Evolutionary conservation across 2,888 invertebrate species (phyloP), one percentile per base, ranked within the genome.

Genomic region (Colletes collaris): DNA sequence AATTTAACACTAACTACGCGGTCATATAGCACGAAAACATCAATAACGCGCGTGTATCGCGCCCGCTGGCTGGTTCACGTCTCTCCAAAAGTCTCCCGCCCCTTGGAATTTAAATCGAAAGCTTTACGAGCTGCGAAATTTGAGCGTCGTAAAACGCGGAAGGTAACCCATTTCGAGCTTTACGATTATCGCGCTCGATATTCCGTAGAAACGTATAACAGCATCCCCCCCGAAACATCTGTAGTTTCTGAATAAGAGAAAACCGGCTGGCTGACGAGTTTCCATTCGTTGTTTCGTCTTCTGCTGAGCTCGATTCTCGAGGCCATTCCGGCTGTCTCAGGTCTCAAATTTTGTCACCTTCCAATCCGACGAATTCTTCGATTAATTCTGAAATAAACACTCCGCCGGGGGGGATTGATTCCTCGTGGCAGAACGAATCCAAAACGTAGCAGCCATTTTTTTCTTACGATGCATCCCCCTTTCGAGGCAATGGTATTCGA

Each of bases 1-100:
- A 86, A 85, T 86, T 81, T 86, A 86, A 76, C 80, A 40, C 71
- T 64, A 78, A 84, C 75, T 53, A 50, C 60, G 66, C 60, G 56
- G 70, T 72, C 71, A 55, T 85, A 70, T 59, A 16, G 55, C 65
- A 66, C 70, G 63, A 77, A 82, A 85, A 77, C 85, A 75, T 80
- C 82, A 46, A 85, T 85, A 80, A 80, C 62, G 40, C 53, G 46
- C 13, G 7, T 55, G 44, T 52, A 67, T 67, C 49, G 67, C 60
- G 50, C 50, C 50, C 49, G 35, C 70, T 56, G 10, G 53, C 16
- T 11, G 40, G 56, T 49, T 65, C n/a, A 7, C 60, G 68, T 44
- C 69, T 76, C 65, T 53, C 60, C 55, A 46, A 74, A 67, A 56
- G 68, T 69, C 67, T 68, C 16, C 16, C 46, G 55, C 68, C 64